phyloP scores from a whole-genome alignment of 2,888 invertebrate genomes.

The Eupithecia inturbata region DNA sequence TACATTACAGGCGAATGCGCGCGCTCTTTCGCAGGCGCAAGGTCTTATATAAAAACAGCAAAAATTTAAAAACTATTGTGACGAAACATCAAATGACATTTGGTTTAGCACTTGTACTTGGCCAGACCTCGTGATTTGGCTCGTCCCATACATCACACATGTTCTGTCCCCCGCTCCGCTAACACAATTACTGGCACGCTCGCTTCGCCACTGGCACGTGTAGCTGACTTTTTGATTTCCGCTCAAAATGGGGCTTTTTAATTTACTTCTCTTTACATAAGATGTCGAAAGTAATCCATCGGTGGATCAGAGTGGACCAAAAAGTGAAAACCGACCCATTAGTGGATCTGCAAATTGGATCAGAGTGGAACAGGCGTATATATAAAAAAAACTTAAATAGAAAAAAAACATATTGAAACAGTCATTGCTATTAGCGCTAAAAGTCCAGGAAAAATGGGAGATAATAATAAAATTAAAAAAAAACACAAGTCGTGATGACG shows the following conservation, averaged over 20 bases:
- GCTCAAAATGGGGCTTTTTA: neutral
- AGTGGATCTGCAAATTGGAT: too few species aligned
- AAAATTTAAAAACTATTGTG: neutral
- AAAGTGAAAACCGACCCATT: too few species aligned
- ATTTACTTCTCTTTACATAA: neutral
- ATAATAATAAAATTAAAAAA: too few species aligned
- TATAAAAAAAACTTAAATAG: neutral
- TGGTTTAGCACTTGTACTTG: neutral
- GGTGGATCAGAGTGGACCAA: too few species aligned
- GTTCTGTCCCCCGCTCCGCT: constrained; percentile 45
- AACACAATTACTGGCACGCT: constrained; percentile 72
- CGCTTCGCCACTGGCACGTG: constrained; percentile 53
- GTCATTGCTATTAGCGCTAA: neutral
- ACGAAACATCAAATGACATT: neutral
- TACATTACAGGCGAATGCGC: neutral
- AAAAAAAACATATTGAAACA: neutral
- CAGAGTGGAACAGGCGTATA: too few species aligned
- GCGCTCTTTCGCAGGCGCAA: neutral
- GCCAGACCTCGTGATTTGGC: neutral
- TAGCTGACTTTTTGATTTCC: constrained; percentile 43
- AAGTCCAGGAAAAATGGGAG: neutral
- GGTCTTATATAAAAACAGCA: neutral
- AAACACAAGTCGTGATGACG: too few species aligned
- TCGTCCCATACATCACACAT: constrained; percentile 2
- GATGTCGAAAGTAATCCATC: too few species aligned